Evolutionary conservation across 1,140 invertebrate genomes (phyloP).

Genomic region (Rhagoletis pomonella): DNA sequence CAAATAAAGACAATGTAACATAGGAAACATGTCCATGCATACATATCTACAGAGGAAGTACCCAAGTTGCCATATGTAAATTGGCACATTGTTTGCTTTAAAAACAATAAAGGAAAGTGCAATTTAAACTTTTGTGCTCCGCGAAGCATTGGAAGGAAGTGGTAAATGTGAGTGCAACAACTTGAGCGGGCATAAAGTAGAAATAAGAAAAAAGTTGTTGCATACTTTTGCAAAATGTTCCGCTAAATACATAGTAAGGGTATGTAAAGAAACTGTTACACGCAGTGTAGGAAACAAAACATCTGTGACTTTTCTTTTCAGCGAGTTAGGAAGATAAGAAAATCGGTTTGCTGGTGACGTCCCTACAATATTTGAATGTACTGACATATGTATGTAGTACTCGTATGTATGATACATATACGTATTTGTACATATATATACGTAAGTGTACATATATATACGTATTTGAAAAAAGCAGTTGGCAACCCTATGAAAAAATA

Average conservation of each 20-base stretch:
- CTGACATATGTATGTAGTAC: no score
- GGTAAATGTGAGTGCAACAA: constrained; percentile 48
- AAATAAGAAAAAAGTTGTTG: not conserved
- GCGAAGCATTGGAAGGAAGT: constrained; percentile 42
- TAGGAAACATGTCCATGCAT: not conserved
- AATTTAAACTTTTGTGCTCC: constrained; percentile 42
- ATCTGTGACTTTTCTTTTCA: not conserved
- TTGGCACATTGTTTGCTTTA: not conserved
- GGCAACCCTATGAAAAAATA: no score
- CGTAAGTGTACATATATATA: no score
- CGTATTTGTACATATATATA: no score
- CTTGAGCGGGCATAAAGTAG: not conserved
- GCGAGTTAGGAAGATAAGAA: constrained; percentile 15
- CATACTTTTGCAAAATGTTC: constrained; percentile 16
- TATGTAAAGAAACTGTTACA: not conserved
- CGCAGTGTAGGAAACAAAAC: constrained; percentile 6
- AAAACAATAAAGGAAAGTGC: constrained; percentile 23
- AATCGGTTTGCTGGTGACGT: constrained; percentile 13
- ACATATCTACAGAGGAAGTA: not conserved
- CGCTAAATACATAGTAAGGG: no score
- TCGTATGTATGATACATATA: no score
- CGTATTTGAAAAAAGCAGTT: no score
- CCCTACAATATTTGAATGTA: no score
- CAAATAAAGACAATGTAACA: not conserved
- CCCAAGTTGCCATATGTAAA: not conserved